A percentile compares a stretch with the other conserved stretches of the same genome.
Evolutionary conservation across 2,888 invertebrate genomes (phyloP).

Genomic region (Drymonia ruficornis): DNA sequence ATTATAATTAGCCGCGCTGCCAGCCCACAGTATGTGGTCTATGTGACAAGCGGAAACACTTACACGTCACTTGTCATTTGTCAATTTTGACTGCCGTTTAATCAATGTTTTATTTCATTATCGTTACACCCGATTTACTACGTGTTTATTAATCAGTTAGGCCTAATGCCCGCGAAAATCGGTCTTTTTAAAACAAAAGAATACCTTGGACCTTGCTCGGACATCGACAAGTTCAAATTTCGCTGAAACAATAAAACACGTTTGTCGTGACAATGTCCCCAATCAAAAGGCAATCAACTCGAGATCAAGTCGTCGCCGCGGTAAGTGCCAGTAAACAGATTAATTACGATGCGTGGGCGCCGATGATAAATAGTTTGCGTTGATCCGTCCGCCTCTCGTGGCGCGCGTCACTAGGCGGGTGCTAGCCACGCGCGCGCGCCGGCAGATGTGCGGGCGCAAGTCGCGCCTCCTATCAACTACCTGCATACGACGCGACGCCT

Average conservation of each 20-base stretch:
- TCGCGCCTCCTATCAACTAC: conserved; percentile 47
- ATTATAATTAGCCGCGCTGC: conserved; percentile 82
- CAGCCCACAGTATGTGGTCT: conserved; percentile 51
- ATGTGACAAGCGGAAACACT: conserved; percentile 41
- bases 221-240: not conserved
- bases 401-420: conserved; percentile 43
- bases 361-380: conserved; percentile 21
- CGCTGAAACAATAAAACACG: not conserved
- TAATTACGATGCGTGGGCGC: conserved; percentile 30
- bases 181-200: not conserved
- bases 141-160: no score
- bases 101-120: not conserved
- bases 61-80: conserved; percentile 4
- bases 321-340: conserved; percentile 23
- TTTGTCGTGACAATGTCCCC: conserved; percentile 9
- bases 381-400: conserved; percentile 39
- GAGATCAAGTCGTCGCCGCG: conserved; percentile 18
- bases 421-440: conserved; percentile 50
- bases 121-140: not conserved
- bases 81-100: conserved; percentile 5
- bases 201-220: not conserved
- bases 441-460: conserved; percentile 72
- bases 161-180: no score
- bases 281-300: conserved; percentile 22
- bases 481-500: conserved; percentile 33